phyloP scores from a whole-genome alignment of 1,140 invertebrate species.

The Drosophila pectinifera region DNA sequence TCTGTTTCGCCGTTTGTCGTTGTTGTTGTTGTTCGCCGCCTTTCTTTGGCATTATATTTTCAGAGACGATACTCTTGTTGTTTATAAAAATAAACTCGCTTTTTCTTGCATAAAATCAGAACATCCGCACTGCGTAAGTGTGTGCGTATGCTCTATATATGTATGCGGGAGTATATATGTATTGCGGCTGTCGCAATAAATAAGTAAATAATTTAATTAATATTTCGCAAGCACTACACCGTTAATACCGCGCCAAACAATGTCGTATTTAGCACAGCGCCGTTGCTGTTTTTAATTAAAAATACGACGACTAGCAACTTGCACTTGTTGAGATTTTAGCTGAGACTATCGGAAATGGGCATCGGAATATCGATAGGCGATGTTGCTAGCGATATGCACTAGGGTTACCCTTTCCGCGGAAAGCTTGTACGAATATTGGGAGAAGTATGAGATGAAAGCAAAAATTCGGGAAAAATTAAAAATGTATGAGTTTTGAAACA shows the following conservation, averaged over 20 bases:
- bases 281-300: conserved; percentile 24
- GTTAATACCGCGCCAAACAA: conserved; percentile 8
- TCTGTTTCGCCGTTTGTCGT: conserved; percentile 22
- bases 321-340: conserved; percentile 48
- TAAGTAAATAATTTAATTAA: conserved; percentile 19
- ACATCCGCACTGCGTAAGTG: conserved; percentile 35
- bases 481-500: conserved; percentile 6
- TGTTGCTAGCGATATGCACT: conserved; percentile 5
- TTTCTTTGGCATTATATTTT: conserved; percentile 62
- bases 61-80: conserved; percentile 48
- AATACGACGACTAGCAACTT: conserved; percentile 13
- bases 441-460: not conserved
- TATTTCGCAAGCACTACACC: conserved; percentile 38
- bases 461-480: no score
- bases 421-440: not conserved
- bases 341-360: conserved; percentile 7
- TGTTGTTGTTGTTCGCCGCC: conserved; percentile 34
- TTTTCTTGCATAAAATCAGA: conserved; percentile 61
- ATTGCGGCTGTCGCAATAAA: conserved; percentile 49
- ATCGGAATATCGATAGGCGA: conserved; percentile 7
- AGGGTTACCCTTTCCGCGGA: conserved; percentile 5
- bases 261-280: conserved; percentile 11
- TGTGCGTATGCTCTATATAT: conserved; percentile 23
- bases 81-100: conserved; percentile 47
- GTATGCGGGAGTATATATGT: conserved; percentile 1